Base-by-base conservation (phyloP, 2,888 invertebrate species). In the Lucinisca nassula region DNA sequence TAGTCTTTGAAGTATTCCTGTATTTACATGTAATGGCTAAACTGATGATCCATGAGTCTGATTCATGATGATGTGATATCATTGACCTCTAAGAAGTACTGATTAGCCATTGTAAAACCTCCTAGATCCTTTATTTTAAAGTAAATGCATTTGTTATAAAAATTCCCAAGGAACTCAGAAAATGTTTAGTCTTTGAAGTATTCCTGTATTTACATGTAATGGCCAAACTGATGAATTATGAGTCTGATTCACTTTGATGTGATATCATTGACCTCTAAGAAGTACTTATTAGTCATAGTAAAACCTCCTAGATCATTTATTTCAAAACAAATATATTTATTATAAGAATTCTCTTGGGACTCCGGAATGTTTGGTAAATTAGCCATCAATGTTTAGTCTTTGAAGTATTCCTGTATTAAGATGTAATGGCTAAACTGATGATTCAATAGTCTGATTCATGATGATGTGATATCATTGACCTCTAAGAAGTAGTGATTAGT, bases 271-370 rank as follows among this genome's bases (percentile, higher is more conserved):
- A 45, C 82, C 82, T 83, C 78, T 83, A 83, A 83, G 83, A 83
- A 83, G 83, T 78, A 78, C 83, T 83, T 77, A 83, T 78, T 78
- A 72, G 78, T 73, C 49, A 40, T 40, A n/a, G n/a, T n/a, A n/a
- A n/a, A n/a, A n/a, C n/a, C n/a, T n/a, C n/a, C n/a, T n/a, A n/a
- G n/a, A n/a, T n/a, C n/a, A n/a, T n/a, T n/a, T n/a, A n/a, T n/a
- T n/a, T n/a, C n/a, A n/a, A n/a, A n/a, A n/a, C n/a, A n/a, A n/a
- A n/a, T n/a, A n/a, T n/a, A n/a, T n/a, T n/a, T n/a, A n/a, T n/a
- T n/a, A n/a, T n/a, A n/a, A n/a, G n/a, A n/a, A n/a, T n/a, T n/a
- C n/a, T n/a, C n/a, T n/a, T n/a, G n/a, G n/a, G n/a, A n/a, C n/a
- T n/a, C n/a, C n/a, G n/a, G n/a, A n/a, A n/a, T n/a, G n/a, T n/a